Evolutionary conservation across 2,797 vertebrate genomes (phyloP).

Genomic region (Enoplosus armatus): DNA sequence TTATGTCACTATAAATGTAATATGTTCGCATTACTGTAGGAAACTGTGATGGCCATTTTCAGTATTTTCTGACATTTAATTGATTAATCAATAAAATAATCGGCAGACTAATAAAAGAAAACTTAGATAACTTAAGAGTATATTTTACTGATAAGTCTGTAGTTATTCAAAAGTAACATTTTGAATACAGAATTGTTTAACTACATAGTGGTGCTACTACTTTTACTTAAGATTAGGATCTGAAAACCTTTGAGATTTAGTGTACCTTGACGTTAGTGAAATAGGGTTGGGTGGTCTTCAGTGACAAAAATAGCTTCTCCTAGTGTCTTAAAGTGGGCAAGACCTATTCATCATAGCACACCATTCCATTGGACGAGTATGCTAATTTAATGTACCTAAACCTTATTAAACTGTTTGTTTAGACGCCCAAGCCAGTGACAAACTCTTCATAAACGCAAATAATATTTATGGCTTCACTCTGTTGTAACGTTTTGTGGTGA

Average conservation of each 20-base stretch:
- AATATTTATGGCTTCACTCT: fast-evolving
- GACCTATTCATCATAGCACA: fast-evolving
- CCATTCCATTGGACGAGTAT: fast-evolving
- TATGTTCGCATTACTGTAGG: background rate
- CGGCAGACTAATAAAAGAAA: too few species aligned
- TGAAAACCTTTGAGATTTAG: background rate
- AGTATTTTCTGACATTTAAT: background rate
- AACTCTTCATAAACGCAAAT: fast-evolving
- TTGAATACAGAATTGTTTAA: background rate
- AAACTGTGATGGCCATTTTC: background rate
- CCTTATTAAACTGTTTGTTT: fast-evolving
- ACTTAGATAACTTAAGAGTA: too few species aligned
- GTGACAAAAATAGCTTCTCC: conserved; percentile 59
- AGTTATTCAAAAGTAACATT: background rate
- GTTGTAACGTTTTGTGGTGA: conserved; percentile 5
- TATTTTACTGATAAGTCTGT: background rate
- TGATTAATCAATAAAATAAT: background rate
- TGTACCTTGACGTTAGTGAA: background rate
- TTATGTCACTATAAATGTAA: background rate
- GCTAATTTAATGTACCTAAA: fast-evolving
- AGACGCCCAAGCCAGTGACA: fast-evolving
- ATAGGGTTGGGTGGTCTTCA: background rate
- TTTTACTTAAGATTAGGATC: background rate
- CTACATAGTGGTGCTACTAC: background rate
- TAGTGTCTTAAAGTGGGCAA: background rate